Evolutionary conservation across 2,888 invertebrate genomes (phyloP).

Genomic region (Phyllotreta cruciferae): DNA sequence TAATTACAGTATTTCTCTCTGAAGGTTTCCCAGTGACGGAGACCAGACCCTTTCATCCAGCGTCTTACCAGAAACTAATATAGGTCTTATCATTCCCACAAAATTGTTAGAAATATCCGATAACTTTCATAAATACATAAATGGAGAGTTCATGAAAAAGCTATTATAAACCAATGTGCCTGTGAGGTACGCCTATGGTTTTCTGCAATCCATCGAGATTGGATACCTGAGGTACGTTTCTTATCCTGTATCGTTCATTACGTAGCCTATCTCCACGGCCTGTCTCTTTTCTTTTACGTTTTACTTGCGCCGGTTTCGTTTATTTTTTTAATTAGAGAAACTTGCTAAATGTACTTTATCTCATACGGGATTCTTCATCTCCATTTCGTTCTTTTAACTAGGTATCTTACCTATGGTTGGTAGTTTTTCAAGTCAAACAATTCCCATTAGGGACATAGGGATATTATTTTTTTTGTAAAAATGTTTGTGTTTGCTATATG

Average conservation of each 20-base stretch:
- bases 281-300: conserved; percentile 30
- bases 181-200: conserved; percentile 27
- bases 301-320: conserved; percentile 41
- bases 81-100: not conserved
- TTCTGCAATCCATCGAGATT: conserved; percentile 48
- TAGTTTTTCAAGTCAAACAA: too few species aligned
- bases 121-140: not conserved
- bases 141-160: too few species aligned
- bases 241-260: conserved; percentile 36
- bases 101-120: not conserved
- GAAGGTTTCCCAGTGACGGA: conserved; percentile 42
- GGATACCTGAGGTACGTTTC: conserved; percentile 41
- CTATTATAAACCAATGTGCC: not conserved
- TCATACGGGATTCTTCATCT: conserved; percentile 44
- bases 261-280: conserved; percentile 19
- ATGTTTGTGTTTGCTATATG: too few species aligned
- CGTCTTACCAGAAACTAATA: too few species aligned
- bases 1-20: conserved; percentile 58
- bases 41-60: not conserved
- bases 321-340: conserved; percentile 47
- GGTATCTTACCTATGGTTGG: conserved; percentile 26
- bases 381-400: conserved; percentile 41
- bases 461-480: too few species aligned
- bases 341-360: conserved; percentile 48
- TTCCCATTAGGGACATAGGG: too few species aligned